Evolutionary conservation across 2,797 vertebrate genomes (phyloP).

Genomic region (Clarias fuscus): DNA sequence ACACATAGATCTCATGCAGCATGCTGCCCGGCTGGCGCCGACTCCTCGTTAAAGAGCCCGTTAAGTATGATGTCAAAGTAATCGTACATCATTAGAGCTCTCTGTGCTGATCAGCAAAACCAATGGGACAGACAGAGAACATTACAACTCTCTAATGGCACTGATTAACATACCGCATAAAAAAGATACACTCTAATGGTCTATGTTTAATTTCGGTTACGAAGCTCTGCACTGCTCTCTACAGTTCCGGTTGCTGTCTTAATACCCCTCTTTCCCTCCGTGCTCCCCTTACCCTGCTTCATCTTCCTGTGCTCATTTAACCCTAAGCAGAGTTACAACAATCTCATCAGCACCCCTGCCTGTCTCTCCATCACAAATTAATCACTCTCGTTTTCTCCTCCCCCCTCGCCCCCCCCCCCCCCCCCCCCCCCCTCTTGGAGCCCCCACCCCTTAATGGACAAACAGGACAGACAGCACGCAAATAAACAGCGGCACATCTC

Average conservation of each 20-base stretch:
- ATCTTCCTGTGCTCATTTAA: constrained; percentile 60
- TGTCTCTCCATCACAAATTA: constrained; percentile 66
- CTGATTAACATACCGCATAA: constrained; percentile 51
- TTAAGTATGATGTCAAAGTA: constrained; percentile 84
- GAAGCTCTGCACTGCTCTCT: not conserved
- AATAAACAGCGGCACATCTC: constrained; percentile 81
- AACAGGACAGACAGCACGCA: constrained; percentile 75
- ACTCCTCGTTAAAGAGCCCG: constrained; percentile 81
- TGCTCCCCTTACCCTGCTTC: constrained; percentile 23
- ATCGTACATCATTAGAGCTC: constrained; percentile 84
- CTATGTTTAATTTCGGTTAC: constrained; percentile 16
- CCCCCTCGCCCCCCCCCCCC: not conserved
- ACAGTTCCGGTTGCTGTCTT: constrained; percentile 1
- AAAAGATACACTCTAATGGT: constrained; percentile 38
- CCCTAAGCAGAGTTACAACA: constrained; percentile 54
- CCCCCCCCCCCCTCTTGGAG: constrained; percentile 14
- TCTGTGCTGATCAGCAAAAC: constrained; percentile 80
- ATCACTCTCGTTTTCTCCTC: constrained; percentile 53
- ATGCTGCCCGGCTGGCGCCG: constrained; percentile 71
- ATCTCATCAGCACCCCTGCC: constrained; percentile 63
- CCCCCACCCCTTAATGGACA: constrained; percentile 55
- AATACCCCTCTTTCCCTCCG: constrained; percentile 4
- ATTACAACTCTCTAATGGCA: constrained; percentile 56
- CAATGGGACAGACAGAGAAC: constrained; percentile 69
- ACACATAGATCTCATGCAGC: constrained; percentile 62